Base-by-base conservation (phyloP, 1,140 invertebrate species). In the Ceratina japonica region DNA sequence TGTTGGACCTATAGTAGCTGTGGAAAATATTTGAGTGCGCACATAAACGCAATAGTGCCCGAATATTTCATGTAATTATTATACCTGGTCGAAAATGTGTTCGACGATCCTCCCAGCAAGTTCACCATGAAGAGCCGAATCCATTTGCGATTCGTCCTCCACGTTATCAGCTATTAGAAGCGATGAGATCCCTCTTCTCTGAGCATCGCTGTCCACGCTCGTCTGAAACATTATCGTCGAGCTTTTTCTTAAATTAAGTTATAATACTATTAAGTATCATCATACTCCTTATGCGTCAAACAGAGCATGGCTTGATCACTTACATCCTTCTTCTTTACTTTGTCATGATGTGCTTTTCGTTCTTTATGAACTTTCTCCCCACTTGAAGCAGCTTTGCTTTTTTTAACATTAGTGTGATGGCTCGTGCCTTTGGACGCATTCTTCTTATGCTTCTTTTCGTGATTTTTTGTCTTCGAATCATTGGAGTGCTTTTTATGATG, bases 71-170 rank as follows among this genome's bases (percentile, higher is more conserved):
- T 44, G 5, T 44, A 44, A 1, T 16, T 16, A 16, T 56, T 56
- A 56, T 79, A 87, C 88, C 75, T 86, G 83, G n/a, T 87, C 79
- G 73, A 87, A 89, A 62, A 89, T 88, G 52, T 81, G 83, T n/a
- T 89, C 81, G n/a, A 89, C 88, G 22, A 90, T 90, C 72, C 88
- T 87, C 15, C 82, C 85, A 15, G 87, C 85, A 5, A 90, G 73
- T 22, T 87, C 85, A 3, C 86, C 89, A 49, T 80, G 83, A n/a
- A 87, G 61, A 56, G 84, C 84, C 37, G 83, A 56, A 69, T 88
- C 85, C 78, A 89, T 88, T 51, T 88, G 88, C 0, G 88, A 87
- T 27, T 87, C 83, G 65, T 89, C 85, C 16, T 86, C 84, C 44
- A 80, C 44, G 31, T 88, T 77, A 52, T 88, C 88, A 12, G 76